These are phyloP conservation scores for Harpegnathos saltator DNA, from an alignment of 1,140 invertebrate genomes.

Conservation along the genomic window DNA sequence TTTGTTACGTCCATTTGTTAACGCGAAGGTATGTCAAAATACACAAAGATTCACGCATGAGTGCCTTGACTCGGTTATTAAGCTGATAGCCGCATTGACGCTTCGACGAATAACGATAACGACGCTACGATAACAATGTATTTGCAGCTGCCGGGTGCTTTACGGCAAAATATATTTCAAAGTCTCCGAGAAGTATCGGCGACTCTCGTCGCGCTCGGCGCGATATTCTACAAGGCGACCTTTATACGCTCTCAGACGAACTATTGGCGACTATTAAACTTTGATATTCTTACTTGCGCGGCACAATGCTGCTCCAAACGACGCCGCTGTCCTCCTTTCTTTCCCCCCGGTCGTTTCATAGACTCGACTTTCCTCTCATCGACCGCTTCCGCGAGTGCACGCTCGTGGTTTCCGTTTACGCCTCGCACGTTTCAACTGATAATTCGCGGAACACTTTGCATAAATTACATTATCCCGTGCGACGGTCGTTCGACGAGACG, in stretches of 20 bases:
- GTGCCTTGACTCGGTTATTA: not conserved
- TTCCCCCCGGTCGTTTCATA: not conserved
- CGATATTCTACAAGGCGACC: not conserved
- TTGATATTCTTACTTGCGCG: not conserved
- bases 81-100: no score
- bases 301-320: not conserved
- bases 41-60: not conserved
- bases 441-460: constrained; percentile 35
- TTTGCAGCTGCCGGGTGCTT: not conserved
- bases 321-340: no score
- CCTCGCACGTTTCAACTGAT: constrained; percentile 11
- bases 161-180: not conserved
- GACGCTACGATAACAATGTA: not conserved
- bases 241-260: not conserved
- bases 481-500: not conserved
- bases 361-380: not conserved
- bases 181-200: not conserved
- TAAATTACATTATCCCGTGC: constrained; percentile 34
- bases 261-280: not conserved
- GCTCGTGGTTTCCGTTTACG: constrained; percentile 3
- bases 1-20: not conserved
- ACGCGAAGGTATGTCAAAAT: not conserved
- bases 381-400: not conserved
- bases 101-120: no score
- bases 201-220: not conserved